A percentile compares a stretch with the other conserved stretches of the same genome.
Evolutionary conservation across 2,113 vertebrate species (phyloP).

Genomic region (Rhipidura dahli): DNA sequence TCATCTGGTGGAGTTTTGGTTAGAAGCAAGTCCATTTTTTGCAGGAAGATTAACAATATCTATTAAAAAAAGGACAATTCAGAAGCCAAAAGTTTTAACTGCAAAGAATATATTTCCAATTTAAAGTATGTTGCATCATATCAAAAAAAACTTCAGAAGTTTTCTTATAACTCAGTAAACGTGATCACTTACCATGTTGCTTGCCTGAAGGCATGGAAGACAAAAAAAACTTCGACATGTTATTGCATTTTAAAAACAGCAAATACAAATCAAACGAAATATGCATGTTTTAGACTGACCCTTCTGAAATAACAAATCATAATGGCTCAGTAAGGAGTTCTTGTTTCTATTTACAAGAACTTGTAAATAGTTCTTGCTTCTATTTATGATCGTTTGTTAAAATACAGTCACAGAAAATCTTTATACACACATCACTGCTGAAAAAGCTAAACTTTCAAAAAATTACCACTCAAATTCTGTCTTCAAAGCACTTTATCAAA

Average conservation of each 20-base stretch:
- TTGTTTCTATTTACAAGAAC: background rate
- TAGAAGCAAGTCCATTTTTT: constrained; percentile 98
- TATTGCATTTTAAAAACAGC: constrained; percentile 48
- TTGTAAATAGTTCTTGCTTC: background rate
- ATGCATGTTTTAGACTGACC: background rate
- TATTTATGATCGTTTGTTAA: background rate
- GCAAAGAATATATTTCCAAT: background rate
- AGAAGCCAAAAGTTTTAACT: background rate
- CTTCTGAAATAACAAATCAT: background rate
- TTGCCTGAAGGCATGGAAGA: constrained; percentile 94
- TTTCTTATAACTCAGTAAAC: constrained; percentile 59
- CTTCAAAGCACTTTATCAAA: background rate
- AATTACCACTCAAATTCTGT: background rate
- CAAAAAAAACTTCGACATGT: constrained; percentile 74
- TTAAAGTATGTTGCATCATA: background rate
- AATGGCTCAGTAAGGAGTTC: background rate
- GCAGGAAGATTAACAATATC: constrained; percentile 97
- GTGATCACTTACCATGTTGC: constrained; percentile 96
- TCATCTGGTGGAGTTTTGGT: constrained; percentile 96
- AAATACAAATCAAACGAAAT: constrained; percentile 5
- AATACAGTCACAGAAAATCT: background rate
- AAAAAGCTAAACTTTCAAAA: background rate
- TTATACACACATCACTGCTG: background rate
- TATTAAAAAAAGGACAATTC: constrained; percentile 55
- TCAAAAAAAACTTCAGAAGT: background rate